Evolutionary conservation across 2,888 invertebrate genomes (phyloP).

Genomic region (Hesperia comma): DNA sequence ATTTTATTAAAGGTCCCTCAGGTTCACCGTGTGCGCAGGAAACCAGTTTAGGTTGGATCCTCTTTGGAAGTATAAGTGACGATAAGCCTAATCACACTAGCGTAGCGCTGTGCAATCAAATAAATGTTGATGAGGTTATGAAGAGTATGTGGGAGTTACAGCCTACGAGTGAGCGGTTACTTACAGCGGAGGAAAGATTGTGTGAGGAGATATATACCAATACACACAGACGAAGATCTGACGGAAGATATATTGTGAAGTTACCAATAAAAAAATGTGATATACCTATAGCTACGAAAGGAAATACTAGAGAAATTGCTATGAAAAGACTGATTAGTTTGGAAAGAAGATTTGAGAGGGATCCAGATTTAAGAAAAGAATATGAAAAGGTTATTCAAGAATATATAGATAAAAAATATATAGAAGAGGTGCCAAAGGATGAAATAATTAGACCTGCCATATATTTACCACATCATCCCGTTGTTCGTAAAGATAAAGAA

Average conservation of each 20-base stretch:
- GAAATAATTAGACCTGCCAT: conserved; percentile 25
- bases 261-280: conserved; percentile 22
- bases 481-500: conserved; percentile 27
- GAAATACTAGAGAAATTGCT: conserved; percentile 20
- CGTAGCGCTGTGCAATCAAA: conserved; percentile 14
- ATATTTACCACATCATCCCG: conserved; percentile 39
- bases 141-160: conserved; percentile 25
- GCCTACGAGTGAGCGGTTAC: neutral
- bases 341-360: conserved; percentile 18
- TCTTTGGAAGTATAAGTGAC: conserved; percentile 28
- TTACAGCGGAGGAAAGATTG: conserved; percentile 21
- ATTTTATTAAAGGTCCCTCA: conserved; percentile 30
- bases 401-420: conserved; percentile 22
- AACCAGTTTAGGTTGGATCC: conserved; percentile 37
- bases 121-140: conserved; percentile 14
- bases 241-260: conserved; percentile 28
- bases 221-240: conserved; percentile 15
- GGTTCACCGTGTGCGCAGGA: conserved; percentile 34
- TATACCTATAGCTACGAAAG: conserved; percentile 2
- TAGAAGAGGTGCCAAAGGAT: conserved; percentile 25
- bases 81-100: conserved; percentile 1
- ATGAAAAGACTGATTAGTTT: conserved; percentile 2
- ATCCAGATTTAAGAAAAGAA: conserved; percentile 12
- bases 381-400: conserved; percentile 30
- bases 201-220: conserved; percentile 27